phyloP scores from a whole-genome alignment of 2,888 invertebrate genomes.

The Magallana nippona region DNA sequence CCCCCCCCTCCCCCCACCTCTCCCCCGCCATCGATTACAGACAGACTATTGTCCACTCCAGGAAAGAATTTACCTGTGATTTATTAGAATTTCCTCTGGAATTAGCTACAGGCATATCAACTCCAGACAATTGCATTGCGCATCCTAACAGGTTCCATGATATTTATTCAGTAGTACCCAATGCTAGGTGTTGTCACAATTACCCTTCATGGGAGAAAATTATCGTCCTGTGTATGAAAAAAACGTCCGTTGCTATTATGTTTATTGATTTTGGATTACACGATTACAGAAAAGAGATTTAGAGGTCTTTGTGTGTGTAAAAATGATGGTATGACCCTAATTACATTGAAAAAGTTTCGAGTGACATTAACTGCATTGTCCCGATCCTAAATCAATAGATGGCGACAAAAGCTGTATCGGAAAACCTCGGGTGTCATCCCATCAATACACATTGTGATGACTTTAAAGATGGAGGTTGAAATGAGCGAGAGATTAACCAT shows the following conservation, averaged over 20 bases:
- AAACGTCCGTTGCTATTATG: background rate
- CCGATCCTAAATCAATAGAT: conserved; percentile 1
- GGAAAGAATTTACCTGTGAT: too few relatives aligned
- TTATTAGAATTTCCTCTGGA: too few relatives aligned
- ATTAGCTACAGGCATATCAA: too few relatives aligned
- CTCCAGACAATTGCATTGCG: too few relatives aligned
- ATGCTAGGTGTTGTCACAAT: background rate
- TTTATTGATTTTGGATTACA: background rate
- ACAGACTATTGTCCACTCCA: background rate
- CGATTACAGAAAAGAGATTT: background rate
- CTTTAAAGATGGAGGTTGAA: conserved; percentile 3
- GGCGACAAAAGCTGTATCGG: background rate
- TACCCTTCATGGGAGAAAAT: background rate
- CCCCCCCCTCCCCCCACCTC: background rate
- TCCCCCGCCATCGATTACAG: background rate
- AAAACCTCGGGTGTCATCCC: conserved; percentile 26
- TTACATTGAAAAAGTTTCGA: background rate
- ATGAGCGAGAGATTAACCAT: background rate
- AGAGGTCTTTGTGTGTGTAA: background rate
- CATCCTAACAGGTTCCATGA: too few relatives aligned
- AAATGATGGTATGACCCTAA: conserved; percentile 12
- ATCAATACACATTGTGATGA: conserved; percentile 8
- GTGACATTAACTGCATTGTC: conserved; percentile 16
- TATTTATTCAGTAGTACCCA: too few relatives aligned
- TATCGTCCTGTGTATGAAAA: background rate